Base-by-base conservation (phyloP, 2,797 vertebrate species). In the Sphenodon punctatus region DNA sequence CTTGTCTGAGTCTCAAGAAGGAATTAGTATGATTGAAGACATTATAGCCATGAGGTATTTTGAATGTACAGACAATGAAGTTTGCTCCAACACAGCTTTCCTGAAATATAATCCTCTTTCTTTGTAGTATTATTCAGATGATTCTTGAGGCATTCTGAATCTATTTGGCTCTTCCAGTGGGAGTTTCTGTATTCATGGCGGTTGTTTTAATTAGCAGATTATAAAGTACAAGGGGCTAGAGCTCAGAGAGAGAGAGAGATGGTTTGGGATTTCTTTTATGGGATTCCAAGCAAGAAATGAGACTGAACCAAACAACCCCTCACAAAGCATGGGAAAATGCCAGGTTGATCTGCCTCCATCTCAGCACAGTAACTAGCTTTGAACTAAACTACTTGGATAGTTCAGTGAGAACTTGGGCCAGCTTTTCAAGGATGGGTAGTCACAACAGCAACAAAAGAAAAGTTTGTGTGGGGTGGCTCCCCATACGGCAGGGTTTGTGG, bases 21-120 rank as follows among this genome's bases (percentile, higher is more conserved):
- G 86, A 90, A 84, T 82, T 70, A 48, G 74, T 63, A 38, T 80
- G 75, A 83, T 78, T 89, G 88, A 66, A 77, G 49, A 58, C 67
- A 84, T 68, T 12, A 2, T 43, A 10, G 13, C 61, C 75, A 25
- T 69, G 46, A 82, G 67, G 23, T 66, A 72, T 82, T 88, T 73
- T 88, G 63, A 41, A 43, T 61, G 51, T n/a, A 85, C 72, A 84
- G 88, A 5, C 61, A 80, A 16, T 23, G 6, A 78, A 19, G 10
- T 73, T 90, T 86, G 23, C 59, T 73, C 46, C 63, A 48, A 64
- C 84, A 75, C 51, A 75, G 68, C 17, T 82, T 85, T 58, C 22
- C 23, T 0, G 30, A 34, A 73, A 69, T 74, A 56, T 23, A 80
- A 43, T 17, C 8, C 49, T 88, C 43, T 15, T 79, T 88, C 43